A percentile compares a stretch with the other conserved stretches of the same genome.
Conservation (phyloP, 1,140 invertebrate species). For the Elymnias hypermnestra region DNA sequence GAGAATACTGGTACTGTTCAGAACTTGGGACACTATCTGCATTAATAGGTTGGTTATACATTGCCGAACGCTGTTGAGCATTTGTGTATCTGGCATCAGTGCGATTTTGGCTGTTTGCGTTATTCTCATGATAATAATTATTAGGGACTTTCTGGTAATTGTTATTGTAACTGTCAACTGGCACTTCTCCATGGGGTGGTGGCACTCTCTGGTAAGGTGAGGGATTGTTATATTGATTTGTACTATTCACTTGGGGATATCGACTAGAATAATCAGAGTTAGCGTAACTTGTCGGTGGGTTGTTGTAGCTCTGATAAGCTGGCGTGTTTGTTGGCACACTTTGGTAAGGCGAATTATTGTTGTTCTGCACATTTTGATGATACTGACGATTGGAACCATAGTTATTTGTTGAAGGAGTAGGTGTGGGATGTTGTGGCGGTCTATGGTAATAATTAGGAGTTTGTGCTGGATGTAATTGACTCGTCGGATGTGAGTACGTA, state of each 20-base stretch:
- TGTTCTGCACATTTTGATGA: conserved; percentile 34
- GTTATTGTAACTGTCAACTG: conserved; percentile 53
- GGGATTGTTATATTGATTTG: conserved; percentile 53
- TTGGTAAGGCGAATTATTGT: too few species aligned
- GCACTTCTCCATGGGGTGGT: conserved; percentile 69
- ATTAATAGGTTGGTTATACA: conserved; percentile 40
- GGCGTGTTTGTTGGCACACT: too few species aligned
- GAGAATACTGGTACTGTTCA: conserved; percentile 47
- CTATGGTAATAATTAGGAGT: conserved; percentile 53
- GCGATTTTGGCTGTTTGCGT: conserved; percentile 32
- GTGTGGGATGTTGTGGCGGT: conserved; percentile 37
- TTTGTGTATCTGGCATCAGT: conserved; percentile 47
- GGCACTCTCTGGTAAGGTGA: conserved; percentile 77
- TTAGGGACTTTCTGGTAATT: conserved; percentile 54
- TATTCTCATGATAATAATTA: conserved; percentile 51
- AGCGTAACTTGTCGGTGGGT: conserved; percentile 66
- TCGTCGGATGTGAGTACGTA: conserved; percentile 55
- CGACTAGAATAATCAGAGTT: conserved; percentile 68
- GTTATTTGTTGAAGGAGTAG: conserved; percentile 31
- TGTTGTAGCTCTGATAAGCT: conserved; percentile 63
- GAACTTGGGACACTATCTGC: conserved; percentile 26
- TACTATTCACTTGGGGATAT: conserved; percentile 51
- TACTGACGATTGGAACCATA: conserved; percentile 45
- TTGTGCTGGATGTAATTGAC: conserved; percentile 46
- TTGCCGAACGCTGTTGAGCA: conserved; percentile 34